phyloP scores from a whole-genome alignment of 2,888 invertebrate species.

The Drosophila sordidapex region DNA sequence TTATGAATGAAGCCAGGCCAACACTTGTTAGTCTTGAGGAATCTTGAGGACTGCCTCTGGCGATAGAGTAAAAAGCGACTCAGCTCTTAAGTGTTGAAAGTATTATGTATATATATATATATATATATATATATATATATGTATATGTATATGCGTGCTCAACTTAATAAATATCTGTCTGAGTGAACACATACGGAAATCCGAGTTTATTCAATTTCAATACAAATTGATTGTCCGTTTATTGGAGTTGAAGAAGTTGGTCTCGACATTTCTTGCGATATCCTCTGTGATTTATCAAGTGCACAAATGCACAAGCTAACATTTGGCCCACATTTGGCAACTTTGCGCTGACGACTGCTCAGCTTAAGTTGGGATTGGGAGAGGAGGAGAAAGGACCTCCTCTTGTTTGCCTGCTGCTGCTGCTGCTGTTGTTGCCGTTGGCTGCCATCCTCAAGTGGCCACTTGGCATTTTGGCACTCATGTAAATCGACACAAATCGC shows the following conservation, averaged over 20 bases:
- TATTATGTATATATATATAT: not conserved
- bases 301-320: constrained; percentile 4
- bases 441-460: constrained; percentile 70
- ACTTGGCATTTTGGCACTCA: constrained; percentile 79
- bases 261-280: constrained; percentile 8
- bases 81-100: not conserved
- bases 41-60: not conserved
- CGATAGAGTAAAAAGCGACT: not conserved
- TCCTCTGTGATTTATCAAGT: constrained; percentile 15
- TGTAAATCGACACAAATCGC: constrained; percentile 78
- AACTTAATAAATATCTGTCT: not conserved
- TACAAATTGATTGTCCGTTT: constrained; percentile 8
- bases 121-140: not conserved
- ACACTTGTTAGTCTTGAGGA: no score
- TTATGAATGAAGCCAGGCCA: not conserved
- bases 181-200: not conserved
- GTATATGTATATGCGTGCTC: not conserved
- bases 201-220: constrained; percentile 8
- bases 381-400: constrained; percentile 30
- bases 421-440: constrained; percentile 17
- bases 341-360: constrained; percentile 34
- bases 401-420: not conserved
- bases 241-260: not conserved
- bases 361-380: constrained; percentile 20
- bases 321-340: constrained; percentile 27